Evolutionary conservation across 2,113 vertebrate genomes (phyloP), one percentile per base, ranked within the genome.

Genomic region (Tichodroma muraria): DNA sequence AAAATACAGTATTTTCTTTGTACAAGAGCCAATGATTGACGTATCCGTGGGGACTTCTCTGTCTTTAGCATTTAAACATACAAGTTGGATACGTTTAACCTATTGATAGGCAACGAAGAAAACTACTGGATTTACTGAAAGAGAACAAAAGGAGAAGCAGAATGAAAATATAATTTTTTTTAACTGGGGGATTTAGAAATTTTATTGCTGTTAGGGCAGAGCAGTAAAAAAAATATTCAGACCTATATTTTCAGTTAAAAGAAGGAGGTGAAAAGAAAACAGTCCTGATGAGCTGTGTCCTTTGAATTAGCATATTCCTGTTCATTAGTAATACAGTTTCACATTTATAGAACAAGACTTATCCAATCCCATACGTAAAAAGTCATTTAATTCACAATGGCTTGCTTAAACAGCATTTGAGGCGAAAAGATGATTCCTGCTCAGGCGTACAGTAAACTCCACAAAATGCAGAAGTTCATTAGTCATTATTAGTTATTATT

Each of bases 1-100:
- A 97, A 98, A 98, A 98, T 93, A 97, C 96, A 97, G 96, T 98
- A 95, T 98, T 98, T 98, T 98, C 97, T 98, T 98, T 98, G 97
- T 98, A 95, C 97, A 89, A 73, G 95, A 97, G 98, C 98, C 98
- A 98, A 97, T 97, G 94, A 97, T 98, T 98, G 98, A 98, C 97
- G 91, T 96, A 96, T 98, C 97, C 96, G 61, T 86, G 71, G 97
- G 97, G 98, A 97, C 93, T 96, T 97, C 95, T 97, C 85, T 80
- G 95, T 97, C 97, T 98, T 96, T 94, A 96, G 88, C 88, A 94
- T 96, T 97, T 97, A 96, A 98, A 98, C 85, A 80, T 96, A 92
- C 85, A 97, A 94, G 88, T 95, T 97, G 94, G 89, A 35, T 95
- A 92, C 96, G 73, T 97, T 97, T 97, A 97, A 97, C 94, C 93